Base-by-base conservation (phyloP, 2,113 vertebrate genomes). In the Neodon shergylaensis region DNA sequence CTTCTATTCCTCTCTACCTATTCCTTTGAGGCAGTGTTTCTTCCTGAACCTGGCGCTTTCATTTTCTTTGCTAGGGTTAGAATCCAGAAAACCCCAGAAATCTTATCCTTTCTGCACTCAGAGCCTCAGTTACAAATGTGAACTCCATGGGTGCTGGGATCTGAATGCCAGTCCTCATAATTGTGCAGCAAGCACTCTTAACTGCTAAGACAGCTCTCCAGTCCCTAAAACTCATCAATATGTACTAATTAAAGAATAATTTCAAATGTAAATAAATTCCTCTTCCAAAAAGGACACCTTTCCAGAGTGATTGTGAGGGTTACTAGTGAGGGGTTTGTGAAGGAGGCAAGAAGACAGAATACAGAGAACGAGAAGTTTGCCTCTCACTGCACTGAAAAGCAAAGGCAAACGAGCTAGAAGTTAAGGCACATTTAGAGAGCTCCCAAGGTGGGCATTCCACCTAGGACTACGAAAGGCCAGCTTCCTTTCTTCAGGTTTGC, bases 381-480 rank as follows among this genome's bases (percentile, higher is more conserved):
- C 52, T 90, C 61, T 95, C 19, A 42, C 24, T 92, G 82, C 65
- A 89, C 88, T 89, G 42, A 47, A 86, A 76, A 88, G 39, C 36
- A 72, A 95, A 86, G 21, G 42, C 24, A 96, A 81, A 95, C 42
- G 86, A 24, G 39, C 73, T 89, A 83, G 83, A 28, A 88, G 22
- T 61, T 95, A 83, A 90, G 28, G 65, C 5, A 58, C n/a, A 86
- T 90, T 93, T 68, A 91, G 49, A 94, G 89, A 68, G 39, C 17
- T 91, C 93, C 39, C 22, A 44, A 14, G 72, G 61, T 85, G 33
- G 4, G n/a, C 24, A 10, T 91, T 95, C 44, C 22, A 87, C 22
- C 9, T 42, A 87, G 65, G 26, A 88, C 5, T 58, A 94, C 70
- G 36, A 54, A 90, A 91, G 39, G 44, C 36, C 36, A 61, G 16